phyloP scores from a whole-genome alignment of 2,888 invertebrate species.

The Parasteatoda lunata region DNA sequence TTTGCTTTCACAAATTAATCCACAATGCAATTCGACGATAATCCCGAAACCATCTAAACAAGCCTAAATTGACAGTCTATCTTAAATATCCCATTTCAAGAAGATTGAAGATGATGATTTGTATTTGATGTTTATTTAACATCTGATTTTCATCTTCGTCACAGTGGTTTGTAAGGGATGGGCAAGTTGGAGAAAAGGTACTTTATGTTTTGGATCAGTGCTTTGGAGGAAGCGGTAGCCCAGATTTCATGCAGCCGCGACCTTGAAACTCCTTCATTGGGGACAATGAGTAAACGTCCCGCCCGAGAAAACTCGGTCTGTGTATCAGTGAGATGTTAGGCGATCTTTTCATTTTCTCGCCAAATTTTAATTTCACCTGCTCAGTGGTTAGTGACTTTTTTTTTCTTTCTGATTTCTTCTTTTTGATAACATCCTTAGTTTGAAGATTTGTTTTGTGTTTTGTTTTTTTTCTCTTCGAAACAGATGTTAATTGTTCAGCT shows the following conservation, averaged over 20 bases:
- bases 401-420: too few species aligned
- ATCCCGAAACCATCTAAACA: too few species aligned
- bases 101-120: neutral
- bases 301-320: slow-evolving; percentile 32
- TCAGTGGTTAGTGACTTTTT: too few species aligned
- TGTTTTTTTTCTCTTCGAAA: too few species aligned
- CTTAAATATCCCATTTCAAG: too few species aligned
- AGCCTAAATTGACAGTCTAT: too few species aligned
- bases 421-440: too few species aligned
- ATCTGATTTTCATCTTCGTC: slow-evolving; percentile 25
- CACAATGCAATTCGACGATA: neutral
- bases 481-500: too few species aligned
- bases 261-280: slow-evolving; percentile 68
- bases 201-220: slow-evolving; percentile 67
- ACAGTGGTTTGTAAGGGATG: slow-evolving; percentile 19
- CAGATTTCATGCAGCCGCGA: slow-evolving; percentile 48
- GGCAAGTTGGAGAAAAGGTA: slow-evolving; percentile 28
- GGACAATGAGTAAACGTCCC: slow-evolving; percentile 48
- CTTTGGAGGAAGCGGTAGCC: slow-evolving; percentile 61
- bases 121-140: neutral
- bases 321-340: slow-evolving; percentile 17
- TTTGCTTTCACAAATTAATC: slow-evolving; percentile 12
- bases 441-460: too few species aligned
- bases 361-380: neutral
- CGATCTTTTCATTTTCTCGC: neutral